Percentiles rank a stretch among this genome's conserved stretches.
These are phyloP conservation scores for Dicyrtomina minuta DNA, from an alignment of 2,888 invertebrate species.

Conservation along the genomic window DNA sequence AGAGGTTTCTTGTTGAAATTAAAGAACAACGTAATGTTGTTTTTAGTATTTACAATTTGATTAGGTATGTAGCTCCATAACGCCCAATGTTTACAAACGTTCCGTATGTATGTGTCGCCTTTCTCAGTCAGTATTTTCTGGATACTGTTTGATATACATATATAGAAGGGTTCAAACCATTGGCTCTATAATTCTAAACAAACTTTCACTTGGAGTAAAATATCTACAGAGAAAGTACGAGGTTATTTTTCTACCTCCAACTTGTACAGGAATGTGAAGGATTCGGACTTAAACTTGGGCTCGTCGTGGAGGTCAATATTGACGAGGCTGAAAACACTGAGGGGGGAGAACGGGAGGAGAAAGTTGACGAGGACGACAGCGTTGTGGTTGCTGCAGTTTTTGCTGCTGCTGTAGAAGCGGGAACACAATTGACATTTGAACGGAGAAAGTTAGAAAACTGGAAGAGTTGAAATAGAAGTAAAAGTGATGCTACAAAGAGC, in stretches of 20 bases:
- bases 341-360: neutral
- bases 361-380: neutral
- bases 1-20: too few relatives aligned
- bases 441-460: slow-evolving; percentile 11
- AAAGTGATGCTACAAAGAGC: slow-evolving; percentile 37
- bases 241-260: slow-evolving; percentile 8
- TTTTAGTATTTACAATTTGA: too few relatives aligned
- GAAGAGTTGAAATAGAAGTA: slow-evolving; percentile 30
- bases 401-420: neutral
- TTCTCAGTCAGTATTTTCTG: neutral
- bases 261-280: neutral
- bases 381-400: neutral
- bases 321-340: slow-evolving; percentile 5
- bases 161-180: too few relatives aligned
- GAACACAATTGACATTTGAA: too few relatives aligned
- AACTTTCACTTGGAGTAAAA: slow-evolving; percentile 2
- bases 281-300: too few relatives aligned
- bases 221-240: neutral
- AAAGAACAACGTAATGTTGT: too few relatives aligned
- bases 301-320: slow-evolving; percentile 10
- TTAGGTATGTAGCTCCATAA: too few relatives aligned
- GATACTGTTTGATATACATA: neutral
- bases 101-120: neutral
- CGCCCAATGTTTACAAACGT: too few relatives aligned
- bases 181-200: neutral